phyloP scores from a whole-genome alignment of 2,888 invertebrate genomes.

The Dichetophora obliterata region DNA sequence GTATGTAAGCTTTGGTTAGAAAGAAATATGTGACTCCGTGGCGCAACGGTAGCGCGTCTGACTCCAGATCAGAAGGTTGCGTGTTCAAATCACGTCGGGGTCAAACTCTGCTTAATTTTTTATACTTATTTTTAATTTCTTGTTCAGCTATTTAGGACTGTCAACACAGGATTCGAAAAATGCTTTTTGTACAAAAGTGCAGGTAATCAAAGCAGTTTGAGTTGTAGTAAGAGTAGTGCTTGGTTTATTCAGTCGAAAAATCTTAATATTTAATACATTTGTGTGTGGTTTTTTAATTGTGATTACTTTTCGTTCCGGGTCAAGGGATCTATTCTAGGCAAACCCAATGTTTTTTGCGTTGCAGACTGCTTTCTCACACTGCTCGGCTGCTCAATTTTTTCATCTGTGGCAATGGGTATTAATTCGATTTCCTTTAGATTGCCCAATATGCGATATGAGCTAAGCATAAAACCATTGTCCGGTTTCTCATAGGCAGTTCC shows the following conservation, averaged over 20 bases:
- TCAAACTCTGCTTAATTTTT: slow-evolving; percentile 46
- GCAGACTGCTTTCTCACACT: not conserved
- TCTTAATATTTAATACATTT: not conserved
- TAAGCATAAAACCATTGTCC: slow-evolving; percentile 64
- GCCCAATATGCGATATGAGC: slow-evolving; percentile 62
- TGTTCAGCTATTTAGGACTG: not conserved
- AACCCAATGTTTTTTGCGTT: slow-evolving; percentile 18
- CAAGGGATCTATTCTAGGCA: slow-evolving; percentile 47
- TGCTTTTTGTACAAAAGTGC: no score
- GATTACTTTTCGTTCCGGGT: slow-evolving; percentile 20
- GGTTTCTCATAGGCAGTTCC: slow-evolving; percentile 59
- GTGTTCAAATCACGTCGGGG: slow-evolving; percentile 67
- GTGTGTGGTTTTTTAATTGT: not conserved
- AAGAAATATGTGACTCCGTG: slow-evolving; percentile 58
- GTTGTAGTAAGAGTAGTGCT: not conserved
- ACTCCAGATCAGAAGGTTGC: slow-evolving; percentile 67
- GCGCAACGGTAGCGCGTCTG: slow-evolving; percentile 68
- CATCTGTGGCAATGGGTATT: slow-evolving; percentile 62
- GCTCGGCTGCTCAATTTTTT: slow-evolving; percentile 49
- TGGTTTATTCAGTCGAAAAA: slow-evolving; percentile 19
- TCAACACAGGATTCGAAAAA: no score
- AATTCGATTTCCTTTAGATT: slow-evolving; percentile 66
- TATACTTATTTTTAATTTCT: not conserved
- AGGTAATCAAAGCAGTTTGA: not conserved
- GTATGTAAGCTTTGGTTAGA: not conserved